phyloP scores from a whole-genome alignment of 2,797 vertebrate species.

The Coccyzus lansbergi region DNA sequence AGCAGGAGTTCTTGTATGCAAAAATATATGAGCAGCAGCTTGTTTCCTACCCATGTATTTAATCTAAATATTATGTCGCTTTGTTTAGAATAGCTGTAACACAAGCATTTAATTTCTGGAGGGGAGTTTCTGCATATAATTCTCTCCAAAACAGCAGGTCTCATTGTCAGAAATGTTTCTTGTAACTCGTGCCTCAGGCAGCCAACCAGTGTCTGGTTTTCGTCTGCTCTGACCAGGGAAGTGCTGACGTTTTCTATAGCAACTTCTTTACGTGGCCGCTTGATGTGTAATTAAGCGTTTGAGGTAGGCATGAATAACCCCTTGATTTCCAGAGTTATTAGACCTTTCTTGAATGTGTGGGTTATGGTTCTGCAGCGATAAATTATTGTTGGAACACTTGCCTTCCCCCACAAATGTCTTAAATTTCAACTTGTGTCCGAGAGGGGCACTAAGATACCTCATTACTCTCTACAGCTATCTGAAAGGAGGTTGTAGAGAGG shows the following conservation, averaged over 20 bases:
- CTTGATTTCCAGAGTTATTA: not conserved
- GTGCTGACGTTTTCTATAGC: not conserved
- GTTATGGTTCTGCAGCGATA: not conserved
- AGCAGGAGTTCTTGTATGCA: not conserved
- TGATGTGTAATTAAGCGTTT: not conserved
- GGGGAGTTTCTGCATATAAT: not conserved
- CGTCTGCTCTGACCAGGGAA: conserved; percentile 1
- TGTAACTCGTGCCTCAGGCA: conserved; percentile 25
- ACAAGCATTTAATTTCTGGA: conserved; percentile 1
- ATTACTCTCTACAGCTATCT: too few relatives aligned
- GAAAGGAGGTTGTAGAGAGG: too few relatives aligned
- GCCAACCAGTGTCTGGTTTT: conserved; percentile 21
- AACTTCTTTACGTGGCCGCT: not conserved
- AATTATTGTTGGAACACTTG: not conserved
- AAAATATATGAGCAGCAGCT: not conserved
- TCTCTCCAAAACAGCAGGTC: not conserved
- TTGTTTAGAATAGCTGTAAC: not conserved
- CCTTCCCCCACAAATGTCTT: not conserved
- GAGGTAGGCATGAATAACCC: not conserved
- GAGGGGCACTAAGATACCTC: too few relatives aligned
- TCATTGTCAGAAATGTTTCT: not conserved
- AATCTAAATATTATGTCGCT: not conserved
- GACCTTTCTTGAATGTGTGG: not conserved
- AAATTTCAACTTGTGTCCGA: rapidly evolving
- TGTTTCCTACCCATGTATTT: not conserved